Base-by-base conservation (phyloP, 2,797 vertebrate genomes). In the Saxicola maurus region DNA sequence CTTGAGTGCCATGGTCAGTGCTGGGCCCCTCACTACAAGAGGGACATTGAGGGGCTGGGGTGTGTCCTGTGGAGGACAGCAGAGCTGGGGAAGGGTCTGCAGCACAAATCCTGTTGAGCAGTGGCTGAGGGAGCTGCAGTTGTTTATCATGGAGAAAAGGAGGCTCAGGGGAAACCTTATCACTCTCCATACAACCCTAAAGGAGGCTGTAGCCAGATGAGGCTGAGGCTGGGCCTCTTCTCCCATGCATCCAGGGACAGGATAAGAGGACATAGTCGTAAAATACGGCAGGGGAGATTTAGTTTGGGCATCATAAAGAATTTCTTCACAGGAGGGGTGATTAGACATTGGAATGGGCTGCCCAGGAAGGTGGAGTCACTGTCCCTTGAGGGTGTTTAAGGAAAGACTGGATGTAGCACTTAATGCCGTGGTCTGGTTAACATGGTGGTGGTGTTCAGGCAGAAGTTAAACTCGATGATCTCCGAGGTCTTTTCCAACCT, bases 21-120 rank as follows among this genome's bases (percentile, higher is more conserved):
- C n/a, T 80, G 33, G 38, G 27, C 2, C 27, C 15, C 15, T 23
- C 4, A 48, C 7, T 17, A 2, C 30, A 14, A 27, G 38, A 46
- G 45, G 13, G 46, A 42, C 6, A n/a, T 5, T 35, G 30, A 73
- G 13, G 21, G 9, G 40, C 62, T 68, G 48, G 13, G 16, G 6
- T 1, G 1, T 11, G 33, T 35, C 53, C 40, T 46, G 52, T n/a
- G 38, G 14, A 65, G 5, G 21, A 6, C 11, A 53, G 0, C 1
- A 4, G 28, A 43, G 37, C 43, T 57, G 19, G 19, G 1, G 28
- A 37, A 57, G 13, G 10, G 19, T 38, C 18, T 30, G 30, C 38
- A 45, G 13, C 24, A 15, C 20, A 10, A 4, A 9, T 30, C 13
- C 38, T 38, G 0, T 10, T 51, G 28, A 57, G 24, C 19, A 38